phyloP scores from a whole-genome alignment of 2,113 vertebrate species.

The Plestiodon gilberti region DNA sequence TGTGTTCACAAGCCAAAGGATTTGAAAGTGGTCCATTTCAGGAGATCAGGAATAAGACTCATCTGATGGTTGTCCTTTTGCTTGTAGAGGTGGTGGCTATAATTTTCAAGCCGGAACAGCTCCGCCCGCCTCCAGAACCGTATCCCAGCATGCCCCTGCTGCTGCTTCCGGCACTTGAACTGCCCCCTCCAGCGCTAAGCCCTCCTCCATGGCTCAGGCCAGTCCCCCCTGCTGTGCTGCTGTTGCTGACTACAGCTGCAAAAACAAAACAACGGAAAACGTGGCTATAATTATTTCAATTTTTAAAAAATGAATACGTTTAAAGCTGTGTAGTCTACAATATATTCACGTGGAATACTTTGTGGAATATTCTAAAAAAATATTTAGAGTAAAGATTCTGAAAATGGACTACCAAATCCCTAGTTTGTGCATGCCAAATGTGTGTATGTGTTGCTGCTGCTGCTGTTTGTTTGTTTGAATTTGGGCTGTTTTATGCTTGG shows the following conservation, averaged over 20 bases:
- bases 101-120: not conserved
- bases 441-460: too few species aligned
- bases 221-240: not conserved
- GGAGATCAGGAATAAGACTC: not conserved
- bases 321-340: not conserved
- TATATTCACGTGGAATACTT: not conserved
- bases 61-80: not conserved
- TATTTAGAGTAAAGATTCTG: not conserved
- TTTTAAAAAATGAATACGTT: too few species aligned
- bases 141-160: not conserved
- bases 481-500: too few species aligned
- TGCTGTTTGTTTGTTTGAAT: too few species aligned
- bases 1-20: not conserved
- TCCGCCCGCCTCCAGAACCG: not conserved
- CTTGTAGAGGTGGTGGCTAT: constrained; percentile 11
- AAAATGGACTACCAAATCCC: not conserved
- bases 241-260: constrained; percentile 25
- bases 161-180: not conserved
- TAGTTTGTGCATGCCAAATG: too few species aligned
- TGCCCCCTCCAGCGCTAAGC: not conserved
- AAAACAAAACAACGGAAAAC: not conserved
- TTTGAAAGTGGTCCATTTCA: not conserved
- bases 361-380: not conserved
- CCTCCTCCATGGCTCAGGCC: not conserved
- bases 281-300: not conserved